phyloP scores from a whole-genome alignment of 2,113 vertebrate species.

The Vanacampus margaritifer region DNA sequence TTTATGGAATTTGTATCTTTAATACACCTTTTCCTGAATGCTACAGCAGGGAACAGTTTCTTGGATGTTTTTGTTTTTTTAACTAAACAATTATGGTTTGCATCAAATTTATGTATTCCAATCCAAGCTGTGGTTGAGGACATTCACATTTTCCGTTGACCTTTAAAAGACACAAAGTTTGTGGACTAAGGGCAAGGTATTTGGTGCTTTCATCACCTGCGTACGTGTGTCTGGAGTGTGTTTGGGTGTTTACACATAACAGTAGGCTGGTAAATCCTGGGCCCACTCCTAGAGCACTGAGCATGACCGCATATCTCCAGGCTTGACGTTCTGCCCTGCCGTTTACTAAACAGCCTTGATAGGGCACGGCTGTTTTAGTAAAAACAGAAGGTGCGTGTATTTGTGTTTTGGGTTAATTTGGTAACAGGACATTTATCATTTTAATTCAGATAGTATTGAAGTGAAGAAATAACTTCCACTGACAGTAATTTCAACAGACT shows the following conservation, averaged over 20 bases:
- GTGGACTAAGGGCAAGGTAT: conserved; percentile 21
- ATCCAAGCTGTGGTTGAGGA: neutral
- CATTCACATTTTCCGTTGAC: conserved; percentile 33
- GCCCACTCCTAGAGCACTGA: conserved; percentile 41
- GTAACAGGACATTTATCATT: conserved; percentile 50
- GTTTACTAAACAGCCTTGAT: conserved; percentile 76
- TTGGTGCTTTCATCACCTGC: conserved; percentile 51
- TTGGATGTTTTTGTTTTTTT: neutral
- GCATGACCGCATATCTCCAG: conserved; percentile 66
- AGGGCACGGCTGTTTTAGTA: conserved; percentile 73
- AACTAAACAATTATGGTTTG: conserved; percentile 2
- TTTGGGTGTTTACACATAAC: conserved; percentile 73
- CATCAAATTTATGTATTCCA: neutral
- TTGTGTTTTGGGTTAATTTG: conserved; percentile 63
- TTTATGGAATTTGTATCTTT: neutral
- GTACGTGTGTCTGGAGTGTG: conserved; percentile 70
- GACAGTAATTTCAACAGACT: conserved; percentile 20
- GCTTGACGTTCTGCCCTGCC: conserved; percentile 55
- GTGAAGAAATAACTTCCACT: conserved; percentile 6
- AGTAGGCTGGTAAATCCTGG: conserved; percentile 45
- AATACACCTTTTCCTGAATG: neutral
- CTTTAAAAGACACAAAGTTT: conserved; percentile 36
- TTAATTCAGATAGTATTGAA: conserved; percentile 25
- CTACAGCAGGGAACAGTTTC: neutral
- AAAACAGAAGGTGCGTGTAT: conserved; percentile 60